phyloP scores from a whole-genome alignment of 2,888 invertebrate species.

The Pachydiplax longipennis region DNA sequence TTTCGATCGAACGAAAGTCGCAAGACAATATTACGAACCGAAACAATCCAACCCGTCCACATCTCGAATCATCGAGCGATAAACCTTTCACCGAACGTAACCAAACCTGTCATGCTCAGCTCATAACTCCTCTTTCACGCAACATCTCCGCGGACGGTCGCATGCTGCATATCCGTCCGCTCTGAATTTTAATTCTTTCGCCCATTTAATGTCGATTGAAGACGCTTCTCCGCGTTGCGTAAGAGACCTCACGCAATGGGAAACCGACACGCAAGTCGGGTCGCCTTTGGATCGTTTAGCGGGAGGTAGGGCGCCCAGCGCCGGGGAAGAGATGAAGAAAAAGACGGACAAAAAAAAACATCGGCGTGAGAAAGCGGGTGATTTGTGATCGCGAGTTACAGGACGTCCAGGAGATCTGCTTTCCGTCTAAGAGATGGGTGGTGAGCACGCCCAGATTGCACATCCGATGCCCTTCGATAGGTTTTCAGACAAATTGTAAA shows the following conservation, averaged over 20 bases:
- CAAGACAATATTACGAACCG: too few species aligned
- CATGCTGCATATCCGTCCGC: too few species aligned
- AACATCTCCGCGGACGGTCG: too few species aligned
- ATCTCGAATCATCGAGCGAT: too few species aligned
- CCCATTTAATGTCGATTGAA: not conserved
- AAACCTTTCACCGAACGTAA: too few species aligned
- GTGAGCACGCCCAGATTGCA: not conserved
- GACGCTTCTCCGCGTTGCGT: not conserved
- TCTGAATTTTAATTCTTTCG: not conserved
- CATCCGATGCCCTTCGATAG: not conserved
- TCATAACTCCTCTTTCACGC: too few species aligned
- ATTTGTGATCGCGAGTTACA: not conserved
- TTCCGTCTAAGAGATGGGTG: not conserved
- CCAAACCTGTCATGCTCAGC: too few species aligned
- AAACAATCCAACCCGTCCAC: too few species aligned
- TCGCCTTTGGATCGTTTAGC: not conserved
- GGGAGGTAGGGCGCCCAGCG: not conserved
- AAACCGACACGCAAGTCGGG: not conserved
- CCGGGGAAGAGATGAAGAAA: not conserved
- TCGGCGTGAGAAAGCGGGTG: not conserved
- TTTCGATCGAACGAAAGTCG: too few species aligned
- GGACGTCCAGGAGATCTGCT: not conserved
- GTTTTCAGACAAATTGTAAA: not conserved
- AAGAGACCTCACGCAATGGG: not conserved
- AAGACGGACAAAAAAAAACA: not conserved